Evolutionary conservation across 1,140 invertebrate genomes (phyloP).

Genomic region (Lasaia peninsularis): DNA sequence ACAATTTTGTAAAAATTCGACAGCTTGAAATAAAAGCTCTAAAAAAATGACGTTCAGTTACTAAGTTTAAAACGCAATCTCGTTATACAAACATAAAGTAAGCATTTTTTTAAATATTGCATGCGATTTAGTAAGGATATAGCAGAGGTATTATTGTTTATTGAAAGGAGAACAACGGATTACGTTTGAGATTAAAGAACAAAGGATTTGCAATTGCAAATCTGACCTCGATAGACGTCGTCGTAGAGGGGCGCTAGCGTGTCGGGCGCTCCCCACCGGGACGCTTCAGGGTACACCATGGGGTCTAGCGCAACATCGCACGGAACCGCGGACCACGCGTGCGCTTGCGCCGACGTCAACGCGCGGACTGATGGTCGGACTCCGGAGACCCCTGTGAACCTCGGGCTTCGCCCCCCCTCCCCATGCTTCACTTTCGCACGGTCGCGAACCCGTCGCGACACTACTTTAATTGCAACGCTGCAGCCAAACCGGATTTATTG

Average conservation of each 20-base stretch:
- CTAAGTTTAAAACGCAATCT: not conserved
- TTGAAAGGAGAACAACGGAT: conserved; percentile 18
- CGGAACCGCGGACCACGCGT: conserved; percentile 39
- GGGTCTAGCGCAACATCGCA: conserved; percentile 50
- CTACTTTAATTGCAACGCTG: conserved; percentile 71
- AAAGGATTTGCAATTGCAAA: conserved; percentile 58
- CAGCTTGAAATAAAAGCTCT: too few relatives aligned
- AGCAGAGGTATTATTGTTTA: conserved; percentile 4
- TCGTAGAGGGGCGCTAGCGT: conserved; percentile 72
- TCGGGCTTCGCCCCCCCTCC: conserved; percentile 21
- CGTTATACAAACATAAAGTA: too few relatives aligned
- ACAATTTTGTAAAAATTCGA: too few relatives aligned
- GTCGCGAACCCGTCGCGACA: conserved; percentile 68
- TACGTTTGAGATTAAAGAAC: conserved; percentile 36
- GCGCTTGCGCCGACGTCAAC: conserved; percentile 58
- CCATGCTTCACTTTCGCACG: conserved; percentile 69
- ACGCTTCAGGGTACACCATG: conserved; percentile 70
- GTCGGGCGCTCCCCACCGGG: conserved; percentile 71
- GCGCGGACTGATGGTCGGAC: conserved; percentile 48
- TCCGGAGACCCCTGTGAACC: conserved; percentile 22
- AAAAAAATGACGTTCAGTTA: too few relatives aligned
- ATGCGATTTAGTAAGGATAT: not conserved
- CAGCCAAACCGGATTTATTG: conserved; percentile 73
- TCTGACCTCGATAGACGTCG: conserved; percentile 73
- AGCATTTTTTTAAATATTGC: not conserved